These are phyloP conservation scores for Sycobia sp. DNA, from an alignment of 1,140 invertebrate genomes.

Conservation along the genomic window DNA sequence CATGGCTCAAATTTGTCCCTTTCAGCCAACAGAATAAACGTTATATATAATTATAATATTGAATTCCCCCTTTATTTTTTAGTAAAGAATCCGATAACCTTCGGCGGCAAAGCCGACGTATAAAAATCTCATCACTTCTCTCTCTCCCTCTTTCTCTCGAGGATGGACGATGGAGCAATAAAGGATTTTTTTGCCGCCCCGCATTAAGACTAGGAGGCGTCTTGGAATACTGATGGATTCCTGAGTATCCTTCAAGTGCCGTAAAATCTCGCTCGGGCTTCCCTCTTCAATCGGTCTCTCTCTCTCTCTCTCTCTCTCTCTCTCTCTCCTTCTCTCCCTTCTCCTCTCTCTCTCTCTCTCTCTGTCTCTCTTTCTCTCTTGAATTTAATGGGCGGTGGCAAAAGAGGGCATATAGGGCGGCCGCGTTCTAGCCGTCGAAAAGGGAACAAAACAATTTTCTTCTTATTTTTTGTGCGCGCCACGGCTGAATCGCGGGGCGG, in stretches of 20 bases:
- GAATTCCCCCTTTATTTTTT: constrained; percentile 28
- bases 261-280: constrained; percentile 28
- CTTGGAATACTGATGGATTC: constrained; percentile 34
- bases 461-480: no score
- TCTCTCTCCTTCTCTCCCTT: no score
- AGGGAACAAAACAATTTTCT: constrained; percentile 30
- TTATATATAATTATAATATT: constrained; percentile 23
- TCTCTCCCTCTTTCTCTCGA: neutral
- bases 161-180: constrained; percentile 19
- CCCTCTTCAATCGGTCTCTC: no score
- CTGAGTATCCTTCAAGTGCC: constrained; percentile 29
- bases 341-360: no score
- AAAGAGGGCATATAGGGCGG: no score
- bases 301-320: neutral
- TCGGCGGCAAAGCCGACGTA: no score
- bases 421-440: no score
- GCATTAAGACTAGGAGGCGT: constrained; percentile 26
- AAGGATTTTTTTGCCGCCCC: constrained; percentile 28
- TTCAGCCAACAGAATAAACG: no score
- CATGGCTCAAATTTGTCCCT: no score
- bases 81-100: constrained; percentile 27
- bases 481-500: no score
- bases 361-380: no score
- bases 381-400: constrained; percentile 23
- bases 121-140: constrained; percentile 32